phyloP scores from a whole-genome alignment of 2,797 vertebrate species.

The Schizothorax lantsangensis region DNA sequence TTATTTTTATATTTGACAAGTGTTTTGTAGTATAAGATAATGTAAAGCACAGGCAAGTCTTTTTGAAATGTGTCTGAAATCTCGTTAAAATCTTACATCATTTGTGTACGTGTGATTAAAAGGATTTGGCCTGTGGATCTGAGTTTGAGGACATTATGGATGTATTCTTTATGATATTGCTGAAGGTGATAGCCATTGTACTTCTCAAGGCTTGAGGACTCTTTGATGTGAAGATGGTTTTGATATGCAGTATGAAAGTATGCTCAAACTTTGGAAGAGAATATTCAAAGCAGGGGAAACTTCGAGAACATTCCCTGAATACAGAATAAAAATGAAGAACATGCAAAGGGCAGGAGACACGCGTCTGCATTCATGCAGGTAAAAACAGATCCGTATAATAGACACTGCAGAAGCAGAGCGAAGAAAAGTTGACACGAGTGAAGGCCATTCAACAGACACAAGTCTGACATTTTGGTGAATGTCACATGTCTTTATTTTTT shows the following conservation, averaged over 20 bases:
- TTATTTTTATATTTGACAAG: constrained; percentile 69
- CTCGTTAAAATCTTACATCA: constrained; percentile 35
- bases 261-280: constrained; percentile 12
- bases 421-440: neutral
- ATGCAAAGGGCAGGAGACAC: neutral
- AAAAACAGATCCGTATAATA: neutral
- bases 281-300: neutral
- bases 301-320: neutral
- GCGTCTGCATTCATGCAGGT: neutral
- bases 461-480: constrained; percentile 45
- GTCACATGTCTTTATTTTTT: neutral
- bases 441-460: constrained; percentile 19
- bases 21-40: constrained; percentile 72
- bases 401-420: neutral
- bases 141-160: constrained; percentile 13
- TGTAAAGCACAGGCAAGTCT: constrained; percentile 37
- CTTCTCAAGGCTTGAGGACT: neutral
- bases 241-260: neutral
- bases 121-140: constrained; percentile 13
- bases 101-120: constrained; percentile 47
- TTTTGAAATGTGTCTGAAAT: constrained; percentile 51
- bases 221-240: constrained; percentile 19
- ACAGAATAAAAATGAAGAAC: neutral
- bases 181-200: constrained; percentile 1
- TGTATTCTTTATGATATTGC: neutral